Percentiles rank a stretch among this genome's conserved stretches.
phyloP scores from a whole-genome alignment of 2,888 invertebrate genomes.

The Dolomedes plantarius region DNA sequence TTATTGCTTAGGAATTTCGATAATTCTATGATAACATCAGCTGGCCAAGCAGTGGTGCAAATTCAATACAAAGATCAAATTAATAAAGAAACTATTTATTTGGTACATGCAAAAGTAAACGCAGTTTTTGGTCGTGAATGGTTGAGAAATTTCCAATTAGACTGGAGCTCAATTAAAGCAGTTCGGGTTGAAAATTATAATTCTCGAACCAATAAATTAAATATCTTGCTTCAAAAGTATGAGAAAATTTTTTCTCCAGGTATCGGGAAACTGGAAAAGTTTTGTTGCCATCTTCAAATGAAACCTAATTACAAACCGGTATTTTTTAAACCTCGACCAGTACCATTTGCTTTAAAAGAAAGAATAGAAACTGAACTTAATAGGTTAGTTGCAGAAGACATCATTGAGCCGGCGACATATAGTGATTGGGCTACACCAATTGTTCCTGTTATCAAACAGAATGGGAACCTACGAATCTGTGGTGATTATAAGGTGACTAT shows the following conservation, averaged over 20 bases:
- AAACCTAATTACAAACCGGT: slow-evolving; percentile 48
- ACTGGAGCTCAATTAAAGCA: slow-evolving; percentile 51
- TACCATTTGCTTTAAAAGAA: slow-evolving; percentile 48
- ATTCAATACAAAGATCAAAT: slow-evolving; percentile 46
- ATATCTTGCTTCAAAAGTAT: slow-evolving; percentile 52
- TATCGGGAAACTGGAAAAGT: slow-evolving; percentile 46
- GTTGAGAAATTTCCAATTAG: slow-evolving; percentile 50
- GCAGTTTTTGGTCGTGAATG: slow-evolving; percentile 47
- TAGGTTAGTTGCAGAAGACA: slow-evolving; percentile 42
- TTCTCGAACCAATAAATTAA: slow-evolving; percentile 51
- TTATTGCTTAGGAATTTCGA: slow-evolving; percentile 50
- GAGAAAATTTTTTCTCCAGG: slow-evolving; percentile 43
- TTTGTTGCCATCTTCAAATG: slow-evolving; percentile 45
- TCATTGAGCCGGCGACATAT: slow-evolving; percentile 41
- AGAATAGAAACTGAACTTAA: slow-evolving; percentile 44
- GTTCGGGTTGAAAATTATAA: slow-evolving; percentile 45
- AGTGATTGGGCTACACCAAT: slow-evolving; percentile 44
- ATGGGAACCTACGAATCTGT: slow-evolving; percentile 75
- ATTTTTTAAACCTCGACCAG: slow-evolving; percentile 50
- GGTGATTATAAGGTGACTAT: slow-evolving; percentile 74
- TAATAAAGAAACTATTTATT: slow-evolving; percentile 43
- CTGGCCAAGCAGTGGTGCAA: slow-evolving; percentile 52
- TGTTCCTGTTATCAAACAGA: slow-evolving; percentile 46
- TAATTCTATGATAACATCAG: slow-evolving; percentile 51
- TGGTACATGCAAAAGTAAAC: slow-evolving; percentile 51